Percentiles rank a stretch among this genome's conserved stretches.
phyloP scores from a whole-genome alignment of 2,113 vertebrate species.

The Hiodon alosoides region DNA sequence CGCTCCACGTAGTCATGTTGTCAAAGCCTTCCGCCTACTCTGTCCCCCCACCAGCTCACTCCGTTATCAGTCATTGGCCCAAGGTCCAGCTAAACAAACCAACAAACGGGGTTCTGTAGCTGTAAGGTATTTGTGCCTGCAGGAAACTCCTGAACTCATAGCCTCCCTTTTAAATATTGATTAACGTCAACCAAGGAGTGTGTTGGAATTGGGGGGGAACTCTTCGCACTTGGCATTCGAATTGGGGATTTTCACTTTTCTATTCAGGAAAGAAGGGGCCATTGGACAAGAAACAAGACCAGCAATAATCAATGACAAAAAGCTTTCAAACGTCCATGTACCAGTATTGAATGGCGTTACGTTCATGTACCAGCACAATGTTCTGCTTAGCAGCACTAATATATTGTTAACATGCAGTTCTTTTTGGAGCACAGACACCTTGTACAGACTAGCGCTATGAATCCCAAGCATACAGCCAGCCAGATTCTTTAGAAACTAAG shows the following conservation, averaged over 20 bases:
- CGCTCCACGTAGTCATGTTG: not conserved
- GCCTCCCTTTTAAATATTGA: no score
- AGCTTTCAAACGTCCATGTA: not conserved
- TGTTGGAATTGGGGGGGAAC: no score
- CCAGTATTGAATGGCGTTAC: not conserved
- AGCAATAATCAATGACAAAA: not conserved
- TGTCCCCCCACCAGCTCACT: no score
- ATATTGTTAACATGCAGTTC: slow-evolving; percentile 30
- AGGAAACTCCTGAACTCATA: no score
- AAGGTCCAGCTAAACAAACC: no score
- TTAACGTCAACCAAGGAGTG: no score
- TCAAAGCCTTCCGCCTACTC: no score
- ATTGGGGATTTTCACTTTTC: not conserved
- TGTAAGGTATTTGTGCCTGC: no score
- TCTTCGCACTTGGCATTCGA: no score
- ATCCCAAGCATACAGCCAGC: slow-evolving; percentile 29
- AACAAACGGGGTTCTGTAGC: no score
- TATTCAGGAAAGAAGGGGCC: slow-evolving; percentile 1
- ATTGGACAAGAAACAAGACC: slow-evolving; percentile 2
- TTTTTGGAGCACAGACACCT: slow-evolving; percentile 43
- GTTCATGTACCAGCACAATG: not conserved
- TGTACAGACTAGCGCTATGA: not conserved
- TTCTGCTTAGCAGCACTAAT: not conserved
- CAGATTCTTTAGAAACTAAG: slow-evolving; percentile 53
- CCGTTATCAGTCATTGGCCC: no score